phyloP scores from a whole-genome alignment of 2,888 invertebrate genomes.

The Teleogryllus oceanicus region DNA sequence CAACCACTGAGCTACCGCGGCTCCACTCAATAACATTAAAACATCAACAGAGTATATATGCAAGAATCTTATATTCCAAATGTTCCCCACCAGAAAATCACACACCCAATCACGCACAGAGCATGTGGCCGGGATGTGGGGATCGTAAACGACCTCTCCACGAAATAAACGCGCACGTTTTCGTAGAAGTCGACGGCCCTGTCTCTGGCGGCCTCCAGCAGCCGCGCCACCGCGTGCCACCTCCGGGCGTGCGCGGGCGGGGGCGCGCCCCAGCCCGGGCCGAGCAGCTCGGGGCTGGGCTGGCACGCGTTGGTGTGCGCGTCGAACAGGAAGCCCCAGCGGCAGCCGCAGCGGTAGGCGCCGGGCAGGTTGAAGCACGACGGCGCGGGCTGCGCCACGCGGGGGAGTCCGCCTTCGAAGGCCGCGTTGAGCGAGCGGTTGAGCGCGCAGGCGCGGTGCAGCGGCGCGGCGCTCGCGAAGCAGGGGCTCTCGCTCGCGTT shows the following conservation, averaged over 20 bases:
- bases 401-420: slow-evolving; percentile 50
- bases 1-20: too few relatives aligned
- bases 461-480: slow-evolving; percentile 46
- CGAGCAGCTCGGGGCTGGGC: slow-evolving; percentile 41
- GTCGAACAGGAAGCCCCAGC: slow-evolving; percentile 50
- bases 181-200: not conserved
- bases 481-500: slow-evolving; percentile 54
- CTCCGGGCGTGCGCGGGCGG: not conserved
- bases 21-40: too few relatives aligned
- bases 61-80: too few relatives aligned
- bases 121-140: too few relatives aligned
- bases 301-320: slow-evolving; percentile 41
- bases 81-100: too few relatives aligned
- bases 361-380: slow-evolving; percentile 59
- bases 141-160: too few relatives aligned
- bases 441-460: slow-evolving; percentile 22
- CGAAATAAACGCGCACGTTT: not conserved
- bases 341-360: slow-evolving; percentile 52
- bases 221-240: not conserved
- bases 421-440: slow-evolving; percentile 47
- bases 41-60: too few relatives aligned
- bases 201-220: not conserved
- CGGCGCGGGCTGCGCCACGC: too few relatives aligned
- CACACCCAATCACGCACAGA: too few relatives aligned
- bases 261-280: not conserved